Evolutionary conservation across 2,888 invertebrate genomes (phyloP), one percentile per base, ranked within the genome.

Genomic region (Scaeva pyrastri): DNA sequence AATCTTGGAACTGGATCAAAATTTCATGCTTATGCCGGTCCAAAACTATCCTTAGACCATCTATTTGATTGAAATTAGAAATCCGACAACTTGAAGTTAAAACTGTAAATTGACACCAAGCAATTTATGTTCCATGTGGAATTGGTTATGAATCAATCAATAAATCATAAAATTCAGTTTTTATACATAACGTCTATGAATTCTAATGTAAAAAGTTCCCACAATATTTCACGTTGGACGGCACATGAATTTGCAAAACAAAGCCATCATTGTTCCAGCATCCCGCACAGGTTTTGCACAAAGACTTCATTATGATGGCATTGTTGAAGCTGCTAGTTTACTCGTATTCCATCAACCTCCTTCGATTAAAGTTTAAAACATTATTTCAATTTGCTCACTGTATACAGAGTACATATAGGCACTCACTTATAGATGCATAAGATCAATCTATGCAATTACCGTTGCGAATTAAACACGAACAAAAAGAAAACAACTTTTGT

Each of bases 321-420:
- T 39, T 55, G 36, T 31, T 12, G 12, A 26, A 52, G 2, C 8
- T 50, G 14, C 4, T 14, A 41, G 2, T 11, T 43, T 48, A 14
- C 7, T 21, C 6, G 0, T 23, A 4, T 19, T 8, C 14, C 16
- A 16, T n/a, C 31, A 23, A 8, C n/a, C 36, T 48, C 41, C 56
- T 56, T n/a, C 52, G 6, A n/a, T 7, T 50, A 14, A 16, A 4
- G 31, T 23, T n/a, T 14, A 56, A 70, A 83, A 84, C 80, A 85
- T 62, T 62, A 80, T 85, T 85, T 85, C 85, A 85, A 85, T 85
- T 85, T 80, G 85, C 70, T 80, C 80, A 45, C 31, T 60, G 4
- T 58, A 8, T n/a, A 10, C 0, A 16, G 7, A n/a, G 8, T 12
- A 21, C 31, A 7, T 31, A 8, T 31, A 31, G 8, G 31, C 11